Evolutionary conservation across 1,140 invertebrate species (phyloP).

Genomic region (Gonioctena quinquepunctata): DNA sequence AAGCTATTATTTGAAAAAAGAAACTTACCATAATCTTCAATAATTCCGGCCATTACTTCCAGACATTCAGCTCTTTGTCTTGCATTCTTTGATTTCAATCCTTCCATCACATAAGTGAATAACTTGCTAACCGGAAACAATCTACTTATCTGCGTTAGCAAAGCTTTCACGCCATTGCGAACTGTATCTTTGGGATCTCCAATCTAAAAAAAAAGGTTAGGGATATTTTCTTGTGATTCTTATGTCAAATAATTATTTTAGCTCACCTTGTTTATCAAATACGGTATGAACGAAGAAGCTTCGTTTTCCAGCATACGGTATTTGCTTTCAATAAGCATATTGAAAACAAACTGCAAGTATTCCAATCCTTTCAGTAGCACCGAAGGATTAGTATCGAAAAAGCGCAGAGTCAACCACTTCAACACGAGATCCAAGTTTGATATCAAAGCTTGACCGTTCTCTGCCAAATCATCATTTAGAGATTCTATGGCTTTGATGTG

Average conservation of each 20-base stretch:
- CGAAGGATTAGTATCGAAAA: conserved; percentile 98
- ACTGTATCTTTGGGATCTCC: conserved; percentile 96
- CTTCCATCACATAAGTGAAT: conserved; percentile 89
- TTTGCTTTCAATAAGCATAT: conserved; percentile 74
- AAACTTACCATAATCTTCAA: conserved; percentile 83
- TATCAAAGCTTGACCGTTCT: conserved; percentile 77
- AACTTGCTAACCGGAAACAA: conserved; percentile 90
- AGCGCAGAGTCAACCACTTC: conserved; percentile 88
- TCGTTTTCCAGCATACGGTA: conserved; percentile 90
- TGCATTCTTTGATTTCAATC: conserved; percentile 95
- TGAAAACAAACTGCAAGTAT: conserved; percentile 84
- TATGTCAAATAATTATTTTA: too few species aligned
- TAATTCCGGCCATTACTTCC: conserved; percentile 85
- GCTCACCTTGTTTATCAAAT: conserved; percentile 57
- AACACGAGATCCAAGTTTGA: conserved; percentile 93
- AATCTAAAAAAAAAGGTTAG: conserved; percentile 67
- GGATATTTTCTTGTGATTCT: too few species aligned
- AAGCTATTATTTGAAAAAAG: too few species aligned
- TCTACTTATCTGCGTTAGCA: conserved; percentile 83
- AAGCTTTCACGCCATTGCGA: conserved; percentile 80
- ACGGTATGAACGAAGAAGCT: conserved; percentile 92
- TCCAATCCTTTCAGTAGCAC: conserved; percentile 94
- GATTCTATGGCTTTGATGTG: conserved; percentile 95
- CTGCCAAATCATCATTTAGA: conserved; percentile 80
- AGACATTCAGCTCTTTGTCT: conserved; percentile 94